A percentile compares a stretch with the other conserved stretches of the same genome.
Conservation (phyloP, 2,888 invertebrate genomes). For the Polymixis lichenea region DNA sequence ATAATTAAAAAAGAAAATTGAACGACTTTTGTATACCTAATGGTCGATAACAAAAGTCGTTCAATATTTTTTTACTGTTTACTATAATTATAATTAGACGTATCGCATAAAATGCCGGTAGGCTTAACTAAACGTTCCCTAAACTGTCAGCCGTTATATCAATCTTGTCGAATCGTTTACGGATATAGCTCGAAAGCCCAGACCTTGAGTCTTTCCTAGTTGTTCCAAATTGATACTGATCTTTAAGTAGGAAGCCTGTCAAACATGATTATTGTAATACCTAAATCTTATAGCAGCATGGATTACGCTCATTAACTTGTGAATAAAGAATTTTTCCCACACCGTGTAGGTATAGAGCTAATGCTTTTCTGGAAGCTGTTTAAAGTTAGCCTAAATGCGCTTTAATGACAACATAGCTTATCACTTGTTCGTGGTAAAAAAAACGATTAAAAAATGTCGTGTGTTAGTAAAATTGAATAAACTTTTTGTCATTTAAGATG, state of each 20-base stretch:
- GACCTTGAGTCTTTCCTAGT: constrained; percentile 69
- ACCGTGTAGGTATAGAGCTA: background rate
- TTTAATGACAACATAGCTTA: background rate
- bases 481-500: background rate
- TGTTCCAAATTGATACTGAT: constrained; percentile 70
- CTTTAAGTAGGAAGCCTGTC: constrained; percentile 70
- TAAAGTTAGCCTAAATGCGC: background rate
- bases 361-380: background rate
- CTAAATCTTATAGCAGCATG: constrained; percentile 19
- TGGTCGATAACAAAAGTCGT: too few species aligned
- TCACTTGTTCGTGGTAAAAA: background rate
- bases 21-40: too few species aligned
- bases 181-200: constrained; percentile 65
- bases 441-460: background rate
- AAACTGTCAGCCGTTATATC: constrained; percentile 48
- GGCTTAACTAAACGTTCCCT: constrained; percentile 35
- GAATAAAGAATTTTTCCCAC: constrained; percentile 1
- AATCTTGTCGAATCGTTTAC: constrained; percentile 60
- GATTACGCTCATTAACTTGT: constrained; percentile 3
- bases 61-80: background rate
- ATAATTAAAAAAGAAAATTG: too few species aligned
- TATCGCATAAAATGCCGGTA: constrained; percentile 1
- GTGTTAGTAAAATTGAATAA: background rate
- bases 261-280: constrained; percentile 56
- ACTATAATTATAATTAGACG: background rate